Evolutionary conservation across 2,113 vertebrate species (phyloP).

Genomic region (Pteruthius melanotis): DNA sequence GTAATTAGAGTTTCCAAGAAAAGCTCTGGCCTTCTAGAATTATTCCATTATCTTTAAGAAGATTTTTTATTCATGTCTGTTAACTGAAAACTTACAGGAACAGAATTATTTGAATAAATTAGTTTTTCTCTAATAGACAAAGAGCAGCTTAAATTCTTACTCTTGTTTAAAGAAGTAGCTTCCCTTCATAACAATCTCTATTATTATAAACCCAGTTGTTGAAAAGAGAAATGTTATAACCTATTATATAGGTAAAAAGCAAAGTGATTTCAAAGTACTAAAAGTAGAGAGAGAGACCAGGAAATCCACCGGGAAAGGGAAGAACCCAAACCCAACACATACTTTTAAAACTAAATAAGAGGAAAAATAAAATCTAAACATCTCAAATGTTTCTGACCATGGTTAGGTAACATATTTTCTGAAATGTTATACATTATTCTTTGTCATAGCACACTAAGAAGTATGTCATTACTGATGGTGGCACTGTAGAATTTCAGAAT

Average conservation of each 20-base stretch:
- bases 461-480: background rate
- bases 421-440: background rate
- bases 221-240: background rate
- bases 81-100: background rate
- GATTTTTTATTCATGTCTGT: background rate
- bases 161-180: background rate
- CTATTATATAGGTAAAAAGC: background rate
- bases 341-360: background rate
- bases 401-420: background rate
- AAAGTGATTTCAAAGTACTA: background rate
- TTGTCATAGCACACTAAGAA: background rate
- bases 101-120: background rate
- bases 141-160: background rate
- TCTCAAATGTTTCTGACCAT: background rate
- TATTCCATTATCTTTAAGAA: background rate
- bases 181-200: background rate
- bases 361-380: background rate
- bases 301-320: background rate
- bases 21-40: background rate
- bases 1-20: background rate
- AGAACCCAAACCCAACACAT: rapidly evolving
- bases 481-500: background rate
- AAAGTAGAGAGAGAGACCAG: background rate
- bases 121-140: background rate
- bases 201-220: background rate